These are phyloP conservation scores for Zootoca vivipara DNA, from an alignment of 2,113 vertebrate species.

Conservation along the genomic window DNA sequence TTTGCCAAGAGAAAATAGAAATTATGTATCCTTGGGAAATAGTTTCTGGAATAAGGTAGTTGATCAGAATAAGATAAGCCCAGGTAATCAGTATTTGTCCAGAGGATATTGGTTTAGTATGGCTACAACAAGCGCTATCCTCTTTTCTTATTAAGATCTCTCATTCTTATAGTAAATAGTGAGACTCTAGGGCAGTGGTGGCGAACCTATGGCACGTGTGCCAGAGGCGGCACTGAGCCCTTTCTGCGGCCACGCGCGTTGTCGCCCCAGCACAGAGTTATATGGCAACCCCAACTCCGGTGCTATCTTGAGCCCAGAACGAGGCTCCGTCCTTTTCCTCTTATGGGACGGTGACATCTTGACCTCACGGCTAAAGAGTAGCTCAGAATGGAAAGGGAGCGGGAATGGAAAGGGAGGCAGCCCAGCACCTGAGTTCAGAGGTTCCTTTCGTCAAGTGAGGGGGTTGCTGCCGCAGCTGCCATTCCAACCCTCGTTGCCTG, in stretches of 20 bases:
- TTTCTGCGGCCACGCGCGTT: too few relatives aligned
- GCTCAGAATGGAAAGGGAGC: not conserved
- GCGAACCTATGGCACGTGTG: too few relatives aligned
- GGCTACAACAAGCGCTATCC: too few relatives aligned
- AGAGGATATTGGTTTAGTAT: not conserved
- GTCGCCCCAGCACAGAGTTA: too few relatives aligned
- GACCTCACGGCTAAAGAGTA: not conserved
- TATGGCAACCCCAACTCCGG: too few relatives aligned
- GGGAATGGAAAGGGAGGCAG: not conserved
- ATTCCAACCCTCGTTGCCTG: not conserved
- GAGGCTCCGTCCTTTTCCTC: too few relatives aligned
- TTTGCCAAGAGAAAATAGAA: not conserved
- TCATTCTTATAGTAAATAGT: not conserved
- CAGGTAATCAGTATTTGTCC: not conserved
- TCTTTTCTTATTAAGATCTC: not conserved
- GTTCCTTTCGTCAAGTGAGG: not conserved
- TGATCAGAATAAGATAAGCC: not conserved
- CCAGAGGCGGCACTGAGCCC: too few relatives aligned
- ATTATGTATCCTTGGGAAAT: not conserved
- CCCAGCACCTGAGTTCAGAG: not conserved
- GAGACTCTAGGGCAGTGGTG: not conserved
- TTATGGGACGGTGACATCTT: too few relatives aligned
- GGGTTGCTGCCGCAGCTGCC: not conserved
- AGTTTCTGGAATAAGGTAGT: not conserved
- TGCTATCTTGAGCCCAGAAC: too few relatives aligned